phyloP scores from a whole-genome alignment of 2,888 invertebrate species.

The Gasteruption jaculator region DNA sequence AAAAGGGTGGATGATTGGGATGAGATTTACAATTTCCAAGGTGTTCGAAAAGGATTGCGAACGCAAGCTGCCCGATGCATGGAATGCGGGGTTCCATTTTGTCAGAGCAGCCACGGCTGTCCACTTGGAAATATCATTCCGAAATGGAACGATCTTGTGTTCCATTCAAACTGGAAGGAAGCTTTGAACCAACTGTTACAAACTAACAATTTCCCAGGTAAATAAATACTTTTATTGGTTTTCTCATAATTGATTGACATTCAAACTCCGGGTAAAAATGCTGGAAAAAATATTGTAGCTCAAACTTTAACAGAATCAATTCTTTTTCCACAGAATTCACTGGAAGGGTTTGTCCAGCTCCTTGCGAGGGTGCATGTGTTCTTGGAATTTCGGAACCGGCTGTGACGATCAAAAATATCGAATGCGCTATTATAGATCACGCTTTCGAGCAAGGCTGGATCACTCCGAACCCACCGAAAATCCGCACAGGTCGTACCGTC shows the following conservation, averaged over 20 bases:
- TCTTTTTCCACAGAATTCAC: conserved; percentile 67
- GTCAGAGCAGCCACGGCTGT: conserved; percentile 92
- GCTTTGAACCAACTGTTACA: conserved; percentile 90
- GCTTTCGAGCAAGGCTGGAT: conserved; percentile 97
- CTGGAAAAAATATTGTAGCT: background rate
- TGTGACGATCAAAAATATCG: conserved; percentile 98
- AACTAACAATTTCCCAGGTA: conserved; percentile 97
- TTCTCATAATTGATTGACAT: too few species aligned
- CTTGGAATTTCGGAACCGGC: conserved; percentile 92
- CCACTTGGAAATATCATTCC: conserved; percentile 98
- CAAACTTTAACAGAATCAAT: conserved; percentile 29
- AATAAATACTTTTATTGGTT: too few species aligned
- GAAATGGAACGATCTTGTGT: conserved; percentile 98
- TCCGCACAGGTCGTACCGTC: conserved; percentile 75
- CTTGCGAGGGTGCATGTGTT: conserved; percentile 98
- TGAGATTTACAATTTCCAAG: conserved; percentile 87
- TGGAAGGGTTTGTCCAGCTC: conserved; percentile 92
- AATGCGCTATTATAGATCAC: conserved; percentile 97
- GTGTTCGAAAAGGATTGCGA: conserved; percentile 83
- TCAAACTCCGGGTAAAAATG: too few species aligned
- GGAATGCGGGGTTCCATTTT: conserved; percentile 99
- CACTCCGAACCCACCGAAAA: conserved; percentile 70
- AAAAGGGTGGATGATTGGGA: conserved; percentile 92
- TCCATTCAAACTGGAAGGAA: conserved; percentile 88
- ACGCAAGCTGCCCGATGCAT: conserved; percentile 94